Evolutionary conservation across 2,888 invertebrate genomes (phyloP).

Genomic region (Eudemis profundana): DNA sequence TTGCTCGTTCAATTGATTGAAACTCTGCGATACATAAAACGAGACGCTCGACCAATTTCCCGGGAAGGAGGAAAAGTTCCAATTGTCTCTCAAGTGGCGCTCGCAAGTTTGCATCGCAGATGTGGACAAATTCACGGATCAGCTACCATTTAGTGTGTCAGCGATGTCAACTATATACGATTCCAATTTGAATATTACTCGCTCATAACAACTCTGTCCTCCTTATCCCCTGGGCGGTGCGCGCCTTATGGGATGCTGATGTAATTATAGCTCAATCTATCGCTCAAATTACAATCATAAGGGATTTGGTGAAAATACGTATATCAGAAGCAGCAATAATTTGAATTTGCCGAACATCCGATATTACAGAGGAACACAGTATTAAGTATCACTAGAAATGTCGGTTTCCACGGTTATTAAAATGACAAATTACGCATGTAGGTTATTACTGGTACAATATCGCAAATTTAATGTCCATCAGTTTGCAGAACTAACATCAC

Average conservation of each 20-base stretch:
- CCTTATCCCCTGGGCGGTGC: not conserved
- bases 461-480: conserved; percentile 34
- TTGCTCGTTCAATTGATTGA: conserved; percentile 30
- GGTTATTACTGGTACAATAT: conserved; percentile 26
- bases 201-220: not conserved
- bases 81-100: conserved; percentile 62
- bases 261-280: not conserved
- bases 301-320: not conserved
- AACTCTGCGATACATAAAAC: conserved; percentile 55
- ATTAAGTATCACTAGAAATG: conserved; percentile 20
- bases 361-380: conserved; percentile 11
- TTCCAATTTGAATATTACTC: not conserved
- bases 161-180: conserved; percentile 7
- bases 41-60: conserved; percentile 60
- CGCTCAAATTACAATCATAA: not conserved
- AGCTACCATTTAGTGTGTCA: conserved; percentile 12
- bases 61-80: conserved; percentile 71
- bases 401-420: conserved; percentile 22
- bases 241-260: conserved; percentile 1
- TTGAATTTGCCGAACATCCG: not conserved
- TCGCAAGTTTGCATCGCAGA: conserved; percentile 46
- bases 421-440: conserved; percentile 31
- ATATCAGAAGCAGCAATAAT: conserved; percentile 4
- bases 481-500: conserved; percentile 31
- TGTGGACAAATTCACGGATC: not conserved